phyloP scores from a whole-genome alignment of 35 echinoderm and acorn worm genomes.

The Apostichopus californicus region DNA sequence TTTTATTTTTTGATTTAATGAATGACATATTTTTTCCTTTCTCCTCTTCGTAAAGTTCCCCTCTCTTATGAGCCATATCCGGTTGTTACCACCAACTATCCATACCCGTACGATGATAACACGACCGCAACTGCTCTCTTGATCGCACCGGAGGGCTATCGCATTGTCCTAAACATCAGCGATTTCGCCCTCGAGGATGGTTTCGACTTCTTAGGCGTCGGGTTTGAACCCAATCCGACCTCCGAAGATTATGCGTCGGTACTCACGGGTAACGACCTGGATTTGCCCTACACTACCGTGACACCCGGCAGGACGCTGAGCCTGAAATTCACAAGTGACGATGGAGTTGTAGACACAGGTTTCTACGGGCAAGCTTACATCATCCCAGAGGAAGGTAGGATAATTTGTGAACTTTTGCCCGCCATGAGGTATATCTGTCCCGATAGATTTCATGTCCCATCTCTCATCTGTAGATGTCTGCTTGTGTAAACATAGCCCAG shows the following conservation, averaged over 20 bases:
- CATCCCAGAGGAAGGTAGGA: not conserved
- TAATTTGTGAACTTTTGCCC: too few relatives aligned
- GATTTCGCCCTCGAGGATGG: not conserved
- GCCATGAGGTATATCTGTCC: too few relatives aligned
- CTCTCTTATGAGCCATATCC: not conserved
- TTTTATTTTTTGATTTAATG: too few relatives aligned
- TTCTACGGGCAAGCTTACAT: not conserved
- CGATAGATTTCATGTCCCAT: too few relatives aligned
- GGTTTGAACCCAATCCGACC: not conserved
- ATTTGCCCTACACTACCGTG: not conserved
- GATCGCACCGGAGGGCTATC: not conserved
- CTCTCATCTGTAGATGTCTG: too few relatives aligned
- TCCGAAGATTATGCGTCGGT: not conserved
- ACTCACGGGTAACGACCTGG: constrained; percentile 10
- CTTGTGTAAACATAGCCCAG: not conserved
- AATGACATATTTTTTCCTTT: too few relatives aligned
- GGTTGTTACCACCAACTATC: not conserved
- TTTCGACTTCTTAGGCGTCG: not conserved
- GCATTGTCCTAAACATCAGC: not conserved
- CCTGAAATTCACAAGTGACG: not conserved
- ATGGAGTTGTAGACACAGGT: not conserved
- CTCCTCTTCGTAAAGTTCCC: too few relatives aligned
- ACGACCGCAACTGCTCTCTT: not conserved
- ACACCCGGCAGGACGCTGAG: not conserved
- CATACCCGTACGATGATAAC: not conserved